These are phyloP conservation scores for Ptychadena robeensis DNA, from an alignment of 2,797 vertebrate genomes.

Conservation along the genomic window DNA sequence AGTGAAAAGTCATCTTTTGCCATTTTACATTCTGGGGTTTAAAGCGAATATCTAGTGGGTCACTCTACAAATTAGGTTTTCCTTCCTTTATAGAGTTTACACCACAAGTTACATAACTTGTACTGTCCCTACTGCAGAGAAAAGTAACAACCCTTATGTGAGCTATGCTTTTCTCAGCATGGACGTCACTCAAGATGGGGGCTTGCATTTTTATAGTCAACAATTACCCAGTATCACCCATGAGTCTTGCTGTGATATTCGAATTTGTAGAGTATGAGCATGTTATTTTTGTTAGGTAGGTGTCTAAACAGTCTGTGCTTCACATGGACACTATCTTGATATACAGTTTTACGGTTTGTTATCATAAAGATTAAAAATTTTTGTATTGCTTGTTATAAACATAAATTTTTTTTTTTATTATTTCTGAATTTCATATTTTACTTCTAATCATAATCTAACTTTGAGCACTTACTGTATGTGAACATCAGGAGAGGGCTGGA, in stretches of 20 bases:
- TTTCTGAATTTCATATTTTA: too few species aligned
- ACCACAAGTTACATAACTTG: neutral
- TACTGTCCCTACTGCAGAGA: constrained; percentile 27
- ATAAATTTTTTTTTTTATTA: too few species aligned
- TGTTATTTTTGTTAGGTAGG: neutral
- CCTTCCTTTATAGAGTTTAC: neutral
- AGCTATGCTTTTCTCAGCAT: constrained; percentile 36
- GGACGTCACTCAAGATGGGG: constrained; percentile 3
- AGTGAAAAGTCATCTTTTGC: too few species aligned
- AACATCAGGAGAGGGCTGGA: too few species aligned
- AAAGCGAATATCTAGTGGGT: too few species aligned
- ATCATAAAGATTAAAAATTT: neutral
- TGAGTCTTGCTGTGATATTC: neutral
- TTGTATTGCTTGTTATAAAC: too few species aligned
- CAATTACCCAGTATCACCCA: neutral
- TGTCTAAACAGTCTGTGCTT: neutral
- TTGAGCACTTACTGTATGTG: too few species aligned
- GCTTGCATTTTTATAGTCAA: neutral
- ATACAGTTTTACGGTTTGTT: too few species aligned
- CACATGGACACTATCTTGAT: neutral
- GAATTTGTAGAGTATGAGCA: neutral
- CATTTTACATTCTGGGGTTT: too few species aligned
- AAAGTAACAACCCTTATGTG: constrained; percentile 19
- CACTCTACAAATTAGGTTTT: too few species aligned
- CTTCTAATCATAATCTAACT: too few species aligned